Base-by-base conservation (phyloP, 2,797 vertebrate species). In the Buceros bicornis region DNA sequence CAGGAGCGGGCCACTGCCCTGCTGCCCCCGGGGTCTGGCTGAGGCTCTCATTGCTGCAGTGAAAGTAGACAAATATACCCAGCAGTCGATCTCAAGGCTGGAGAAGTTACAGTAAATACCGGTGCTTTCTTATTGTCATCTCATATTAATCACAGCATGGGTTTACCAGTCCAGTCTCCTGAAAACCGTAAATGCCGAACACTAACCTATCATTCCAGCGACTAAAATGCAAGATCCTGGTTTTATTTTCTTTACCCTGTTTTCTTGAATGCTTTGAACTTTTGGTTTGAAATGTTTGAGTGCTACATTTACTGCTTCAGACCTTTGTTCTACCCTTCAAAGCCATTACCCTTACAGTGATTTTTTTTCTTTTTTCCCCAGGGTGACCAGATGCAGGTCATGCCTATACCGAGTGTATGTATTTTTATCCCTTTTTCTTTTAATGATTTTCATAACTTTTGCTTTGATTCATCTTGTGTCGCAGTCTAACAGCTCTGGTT, bases 301-400 rank as follows among this genome's bases (percentile, higher is more conserved):
- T 96, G 74, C 94, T 93, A 78, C 95, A 40, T 94, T 91, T 86
- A 95, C 74, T 93, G 69, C 85, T 95, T 95, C 74, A 85, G 74
- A 96, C 95, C 93, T 93, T 96, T 94, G 96, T 97, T 96, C 89
- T 90, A 85, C 88, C 95, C 81, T 97, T 89, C 84, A 95, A 96
- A 94, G 56, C 72, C 92, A 86, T 92, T 94, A 92, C 86, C 96
- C 89, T 96, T 92, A 96, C 82, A 85, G 79, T 98, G 97, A 98
- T 97, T 97, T 95, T 97, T 95, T 98, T 60, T 96, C 97, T 96
- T 97, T 98, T 99, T 98, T 97, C 98, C 98, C 96, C 98, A 99
- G 99, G 98, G 98, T 98, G 99, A 99, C 98, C 99, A 99, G 99
- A 99, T 99, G 98, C 98, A 99, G 98, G 98, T 99, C 98, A 98